These are phyloP conservation scores for Datnioides undecimradiatus DNA, from an alignment of 2,113 vertebrate species.

Conservation along the genomic window DNA sequence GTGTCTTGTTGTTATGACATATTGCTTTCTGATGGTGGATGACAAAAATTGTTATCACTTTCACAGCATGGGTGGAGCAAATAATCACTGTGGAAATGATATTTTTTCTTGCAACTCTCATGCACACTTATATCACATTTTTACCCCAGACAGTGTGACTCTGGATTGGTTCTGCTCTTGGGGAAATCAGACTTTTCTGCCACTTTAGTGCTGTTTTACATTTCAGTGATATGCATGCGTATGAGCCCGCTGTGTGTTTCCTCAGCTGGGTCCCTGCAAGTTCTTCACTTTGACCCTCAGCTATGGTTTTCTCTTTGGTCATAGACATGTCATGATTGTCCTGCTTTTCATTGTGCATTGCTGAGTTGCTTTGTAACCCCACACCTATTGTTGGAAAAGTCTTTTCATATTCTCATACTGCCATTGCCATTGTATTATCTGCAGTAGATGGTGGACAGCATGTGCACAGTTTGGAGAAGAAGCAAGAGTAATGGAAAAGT, in stretches of 20 bases:
- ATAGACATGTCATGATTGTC: neutral
- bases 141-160: neutral
- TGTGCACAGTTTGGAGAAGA: too few relatives aligned
- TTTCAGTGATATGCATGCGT: neutral
- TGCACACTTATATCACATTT: neutral
- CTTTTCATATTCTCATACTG: neutral
- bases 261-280: neutral
- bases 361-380: neutral
- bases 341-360: neutral
- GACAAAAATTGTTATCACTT: neutral
- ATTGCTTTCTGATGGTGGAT: neutral
- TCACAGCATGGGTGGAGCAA: neutral
- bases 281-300: neutral
- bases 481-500: too few relatives aligned
- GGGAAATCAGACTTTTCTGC: neutral
- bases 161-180: neutral
- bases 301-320: neutral
- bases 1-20: neutral
- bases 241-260: neutral
- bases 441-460: too few relatives aligned
- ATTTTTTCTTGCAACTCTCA: slow-evolving; percentile 10
- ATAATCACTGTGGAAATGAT: slow-evolving; percentile 19
- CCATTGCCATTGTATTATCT: too few relatives aligned
- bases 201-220: slow-evolving; percentile 13
- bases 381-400: neutral